Base-by-base conservation (phyloP, 2,113 vertebrate species). In the Gasterosteus nipponicus region DNA sequence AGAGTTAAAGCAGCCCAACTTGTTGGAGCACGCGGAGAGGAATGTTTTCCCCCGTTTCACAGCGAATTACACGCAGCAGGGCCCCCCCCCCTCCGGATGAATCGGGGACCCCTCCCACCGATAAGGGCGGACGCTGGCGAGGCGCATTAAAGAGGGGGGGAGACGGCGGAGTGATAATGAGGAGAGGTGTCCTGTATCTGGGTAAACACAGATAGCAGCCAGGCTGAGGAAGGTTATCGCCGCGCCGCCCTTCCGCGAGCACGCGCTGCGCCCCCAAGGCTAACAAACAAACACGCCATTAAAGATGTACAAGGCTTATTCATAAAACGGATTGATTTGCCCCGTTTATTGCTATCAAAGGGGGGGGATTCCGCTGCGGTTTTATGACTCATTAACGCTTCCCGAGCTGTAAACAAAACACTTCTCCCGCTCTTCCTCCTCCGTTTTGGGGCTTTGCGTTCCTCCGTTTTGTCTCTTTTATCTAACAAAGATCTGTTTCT, bases 201-300 rank as follows among this genome's bases (percentile, higher is more conserved):
- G 85, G 91, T 92, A 92, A 92, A 92, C 89, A 91, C 87, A 91
- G 89, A 91, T 89, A 92, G 91, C 88, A 86, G 89, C 82, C 83
- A 68, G 90, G 88, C 92, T 83, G 69, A 86, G 63, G 92, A 53
- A 91, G 91, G 92, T 93, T 93, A 93, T 92, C 87, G 9, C 81
- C 16, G 7, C 59, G 58, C 82, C 85, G 72, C 78, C 87, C 80
- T 85, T 83, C 86, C 86, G 87, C 87, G 86, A 90, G 90, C 88
- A 86, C 87, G 67, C 81, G 85, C 88, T 73, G 88, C 86, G 82
- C 89, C 89, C 88, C 82, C 77, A 89, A 91, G 91, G 92, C 91
- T 89, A 91, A 90, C 90, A 92, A 93, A 93, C 90, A 93, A 92
- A 92, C 91, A 92, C 89, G 91, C 81, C 91, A 91, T 92, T 92